Percentiles rank a stretch among this genome's conserved stretches.
phyloP scores from a whole-genome alignment of 64 coral and sea anemone species.

The Porites lutea region DNA sequence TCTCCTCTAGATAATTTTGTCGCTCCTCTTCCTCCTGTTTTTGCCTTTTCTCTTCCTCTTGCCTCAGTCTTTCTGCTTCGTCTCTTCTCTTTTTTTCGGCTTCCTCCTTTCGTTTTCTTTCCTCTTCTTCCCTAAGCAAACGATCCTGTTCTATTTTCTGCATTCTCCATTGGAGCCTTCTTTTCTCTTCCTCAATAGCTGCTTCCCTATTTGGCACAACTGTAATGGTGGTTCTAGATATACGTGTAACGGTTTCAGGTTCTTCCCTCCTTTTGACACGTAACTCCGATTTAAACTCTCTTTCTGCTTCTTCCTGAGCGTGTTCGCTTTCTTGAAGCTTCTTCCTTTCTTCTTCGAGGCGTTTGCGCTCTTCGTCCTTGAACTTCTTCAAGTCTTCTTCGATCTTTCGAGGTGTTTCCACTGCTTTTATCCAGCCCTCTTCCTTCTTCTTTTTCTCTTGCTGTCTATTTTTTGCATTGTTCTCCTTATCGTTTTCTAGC shows the following conservation, averaged over 20 bases:
- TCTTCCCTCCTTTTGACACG: background rate
- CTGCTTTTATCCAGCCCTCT: constrained; percentile 12
- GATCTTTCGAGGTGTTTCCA: constrained; percentile 35
- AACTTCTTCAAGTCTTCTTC: constrained; percentile 47
- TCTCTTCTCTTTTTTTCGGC: constrained; percentile 53
- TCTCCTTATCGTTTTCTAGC: background rate
- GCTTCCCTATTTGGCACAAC: background rate
- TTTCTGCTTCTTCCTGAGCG: constrained; percentile 20
- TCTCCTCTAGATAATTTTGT: constrained; percentile 25
- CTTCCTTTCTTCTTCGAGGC: constrained; percentile 34
- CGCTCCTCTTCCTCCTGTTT: constrained; percentile 29
- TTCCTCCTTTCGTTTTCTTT: constrained; percentile 17
- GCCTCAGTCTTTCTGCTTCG: constrained; percentile 12
- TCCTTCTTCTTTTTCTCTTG: constrained; percentile 43
- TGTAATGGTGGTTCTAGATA: background rate
- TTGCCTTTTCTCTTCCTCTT: constrained; percentile 28
- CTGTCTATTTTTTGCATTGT: background rate
- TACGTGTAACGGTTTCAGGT: background rate
- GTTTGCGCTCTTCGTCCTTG: constrained; percentile 43
- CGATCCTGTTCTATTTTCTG: constrained; percentile 39
- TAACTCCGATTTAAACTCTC: constrained; percentile 11
- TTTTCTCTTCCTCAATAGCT: background rate
- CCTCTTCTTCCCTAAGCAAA: constrained; percentile 12
- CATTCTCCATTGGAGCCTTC: constrained; percentile 41
- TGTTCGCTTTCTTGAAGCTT: constrained; percentile 10